These are phyloP conservation scores for Paedocypris micromegethes DNA, from an alignment of 2,797 vertebrate genomes.

Conservation along the genomic window DNA sequence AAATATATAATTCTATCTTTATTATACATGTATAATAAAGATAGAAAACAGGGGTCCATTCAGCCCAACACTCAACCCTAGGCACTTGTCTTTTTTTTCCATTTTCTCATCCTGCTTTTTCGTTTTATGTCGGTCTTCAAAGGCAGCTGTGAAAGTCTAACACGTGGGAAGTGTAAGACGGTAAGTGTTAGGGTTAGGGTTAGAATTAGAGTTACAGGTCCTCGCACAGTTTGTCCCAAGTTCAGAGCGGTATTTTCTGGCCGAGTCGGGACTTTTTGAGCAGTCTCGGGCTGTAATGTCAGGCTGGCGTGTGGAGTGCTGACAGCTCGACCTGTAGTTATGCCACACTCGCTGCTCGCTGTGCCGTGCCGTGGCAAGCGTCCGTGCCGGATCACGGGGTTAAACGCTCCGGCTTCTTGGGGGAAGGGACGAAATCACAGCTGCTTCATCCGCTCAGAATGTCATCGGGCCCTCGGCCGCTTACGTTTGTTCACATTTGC, in stretches of 20 bases:
- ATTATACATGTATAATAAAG: too few relatives aligned
- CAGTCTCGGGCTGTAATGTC: constrained; percentile 43
- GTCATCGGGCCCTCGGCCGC: constrained; percentile 19
- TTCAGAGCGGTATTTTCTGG: constrained; percentile 1
- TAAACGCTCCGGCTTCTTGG: constrained; percentile 9
- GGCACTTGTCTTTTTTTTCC: too few relatives aligned
- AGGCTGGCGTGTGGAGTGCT: constrained; percentile 44
- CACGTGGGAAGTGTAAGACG: too few relatives aligned
- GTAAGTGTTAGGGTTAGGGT: too few relatives aligned
- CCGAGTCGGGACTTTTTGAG: too few relatives aligned
- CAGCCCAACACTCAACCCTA: too few relatives aligned
- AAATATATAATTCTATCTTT: too few relatives aligned
- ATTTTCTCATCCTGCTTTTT: too few relatives aligned
- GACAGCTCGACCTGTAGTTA: constrained; percentile 50
- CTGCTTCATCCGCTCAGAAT: constrained; percentile 25
- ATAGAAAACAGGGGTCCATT: too few relatives aligned
- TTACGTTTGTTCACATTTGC: constrained; percentile 32
- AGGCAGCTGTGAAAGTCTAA: too few relatives aligned
- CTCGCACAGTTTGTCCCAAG: neutral
- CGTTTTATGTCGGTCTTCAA: too few relatives aligned
- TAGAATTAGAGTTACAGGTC: neutral
- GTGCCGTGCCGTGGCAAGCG: constrained; percentile 24
- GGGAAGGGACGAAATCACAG: constrained; percentile 27
- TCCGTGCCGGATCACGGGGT: constrained; percentile 31
- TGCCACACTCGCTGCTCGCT: constrained; percentile 42